A percentile compares a stretch with the other conserved stretches of the same genome.
These are phyloP conservation scores for Hydroisotoma schaefferi DNA, from an alignment of 2,888 invertebrate species.

Conservation along the genomic window DNA sequence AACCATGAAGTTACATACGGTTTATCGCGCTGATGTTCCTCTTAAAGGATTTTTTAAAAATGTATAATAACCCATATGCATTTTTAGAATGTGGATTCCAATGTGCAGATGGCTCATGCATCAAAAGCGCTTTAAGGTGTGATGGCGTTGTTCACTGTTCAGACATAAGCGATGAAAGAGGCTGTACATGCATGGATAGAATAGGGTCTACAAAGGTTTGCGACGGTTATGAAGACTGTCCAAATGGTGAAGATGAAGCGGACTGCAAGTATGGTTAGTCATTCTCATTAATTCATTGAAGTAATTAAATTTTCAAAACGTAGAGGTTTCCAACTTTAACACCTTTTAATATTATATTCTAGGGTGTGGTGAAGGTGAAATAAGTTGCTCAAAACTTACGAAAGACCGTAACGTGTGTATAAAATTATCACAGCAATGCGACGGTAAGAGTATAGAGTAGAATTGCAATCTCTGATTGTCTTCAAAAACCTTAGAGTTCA, in stretches of 20 bases:
- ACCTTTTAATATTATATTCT: no score
- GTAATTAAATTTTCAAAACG: background rate
- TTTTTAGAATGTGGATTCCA: slow-evolving; percentile 23
- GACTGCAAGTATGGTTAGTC: slow-evolving; percentile 19
- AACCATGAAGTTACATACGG: no score
- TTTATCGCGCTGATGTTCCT: no score
- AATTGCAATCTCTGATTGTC: background rate
- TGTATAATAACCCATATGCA: no score
- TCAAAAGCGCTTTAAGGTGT: slow-evolving; percentile 2
- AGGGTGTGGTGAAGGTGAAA: slow-evolving; percentile 21
- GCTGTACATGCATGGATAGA: slow-evolving; percentile 69
- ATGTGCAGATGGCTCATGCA: slow-evolving; percentile 35
- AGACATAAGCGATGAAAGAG: slow-evolving; percentile 73
- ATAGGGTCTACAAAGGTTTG: slow-evolving; percentile 65
- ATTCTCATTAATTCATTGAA: no score
- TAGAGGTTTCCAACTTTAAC: background rate
- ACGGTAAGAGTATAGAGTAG: slow-evolving; percentile 8
- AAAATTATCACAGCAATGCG: slow-evolving; percentile 15
- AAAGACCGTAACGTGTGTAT: background rate
- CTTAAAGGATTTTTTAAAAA: background rate
- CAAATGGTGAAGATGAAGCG: slow-evolving; percentile 31
- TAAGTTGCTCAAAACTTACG: slow-evolving; percentile 22
- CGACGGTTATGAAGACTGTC: slow-evolving; percentile 64
- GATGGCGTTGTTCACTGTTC: slow-evolving; percentile 55
- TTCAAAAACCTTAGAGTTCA: background rate